Base-by-base conservation (phyloP, 2,113 vertebrate species). In the Carettochelys insculpta region DNA sequence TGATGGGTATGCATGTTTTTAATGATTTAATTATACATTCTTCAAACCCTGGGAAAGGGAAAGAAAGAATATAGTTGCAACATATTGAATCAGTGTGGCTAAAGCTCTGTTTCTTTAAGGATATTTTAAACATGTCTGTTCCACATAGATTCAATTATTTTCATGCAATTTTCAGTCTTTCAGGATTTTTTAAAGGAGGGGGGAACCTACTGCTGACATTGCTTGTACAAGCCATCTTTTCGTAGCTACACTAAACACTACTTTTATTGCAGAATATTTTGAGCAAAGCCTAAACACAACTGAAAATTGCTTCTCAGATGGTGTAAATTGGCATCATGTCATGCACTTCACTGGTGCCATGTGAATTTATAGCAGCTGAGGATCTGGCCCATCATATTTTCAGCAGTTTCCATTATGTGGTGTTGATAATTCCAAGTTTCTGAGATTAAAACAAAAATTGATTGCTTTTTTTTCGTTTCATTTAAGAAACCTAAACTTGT, bases 241-340 rank as follows among this genome's bases (percentile, higher is more conserved):
- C 76, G 54, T 80, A 90, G 82, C 19, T 78, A 92, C 83, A 56
- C 89, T 89, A 93, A 93, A 89, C 91, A 82, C 12, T 65, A 20
- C 65, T 50, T 50, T 90, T 95, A 85, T 90, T 94, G 75, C 81
- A 87, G 90, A 90, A 94, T 92, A 90, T 95, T 90, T 87, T 92
- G 11, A 84, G 68, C 83, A 82, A 96, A 94, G n/a, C 61, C 58
- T 76, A 92, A 89, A 87, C 82, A 78, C 81, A 92, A 86, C 48
- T 0, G 0, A 90, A 76, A 94, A 95, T 95, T 47, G 27, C 89
- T 95, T 92, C 94, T 89, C 88, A 92, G 92, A 92, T 90, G 92
- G 90, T 94, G 91, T 83, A 95, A 95, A 93, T 89, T 90, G 92
- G 92, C 95, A 95, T 95, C 93, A 92, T 92, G 31, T 95, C 89